Conservation (phyloP, 1,140 invertebrate species). For the Pseudomyrmex flavicornis region DNA sequence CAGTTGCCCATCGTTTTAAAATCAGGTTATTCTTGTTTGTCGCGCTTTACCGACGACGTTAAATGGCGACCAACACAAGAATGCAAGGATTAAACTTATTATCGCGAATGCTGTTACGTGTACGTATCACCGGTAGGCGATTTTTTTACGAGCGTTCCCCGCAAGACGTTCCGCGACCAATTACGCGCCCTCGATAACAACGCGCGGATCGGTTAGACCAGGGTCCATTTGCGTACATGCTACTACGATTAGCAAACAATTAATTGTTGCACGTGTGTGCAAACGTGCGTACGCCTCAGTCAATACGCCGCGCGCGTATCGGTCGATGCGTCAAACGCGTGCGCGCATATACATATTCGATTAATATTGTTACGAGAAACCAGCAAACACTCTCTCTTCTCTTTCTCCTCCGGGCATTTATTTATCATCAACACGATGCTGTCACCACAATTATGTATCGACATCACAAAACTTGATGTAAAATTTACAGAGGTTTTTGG, state of each 20-base stretch:
- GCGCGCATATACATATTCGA: conserved; percentile 4
- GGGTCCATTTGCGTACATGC: conserved; percentile 43
- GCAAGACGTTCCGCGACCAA: conserved; percentile 37
- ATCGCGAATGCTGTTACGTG: conserved; percentile 29
- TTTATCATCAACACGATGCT: neutral
- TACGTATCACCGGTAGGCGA: neutral
- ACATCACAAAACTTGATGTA: neutral
- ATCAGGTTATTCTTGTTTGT: conserved; percentile 43
- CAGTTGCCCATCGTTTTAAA: conserved; percentile 33
- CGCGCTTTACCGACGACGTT: conserved; percentile 43
- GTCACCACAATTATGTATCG: conserved; percentile 10
- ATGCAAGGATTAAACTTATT: conserved; percentile 52
- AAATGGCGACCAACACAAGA: conserved; percentile 44
- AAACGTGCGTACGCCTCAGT: conserved; percentile 48
- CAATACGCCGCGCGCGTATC: conserved; percentile 25
- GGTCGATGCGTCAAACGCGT: conserved; percentile 53
- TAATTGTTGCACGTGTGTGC: conserved; percentile 59
- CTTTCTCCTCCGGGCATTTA: neutral
- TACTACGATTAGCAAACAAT: conserved; percentile 58
- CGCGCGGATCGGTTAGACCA: neutral
- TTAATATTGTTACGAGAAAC: conserved; percentile 41
- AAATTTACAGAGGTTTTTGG: neutral
- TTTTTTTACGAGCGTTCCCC: conserved; percentile 36
- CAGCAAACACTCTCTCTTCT: neutral
- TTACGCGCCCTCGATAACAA: conserved; percentile 32